Percentiles rank a stretch among this genome's conserved stretches.
Conservation (phyloP, 1,140 invertebrate species). For the Stratiolaelaps scimitus region DNA sequence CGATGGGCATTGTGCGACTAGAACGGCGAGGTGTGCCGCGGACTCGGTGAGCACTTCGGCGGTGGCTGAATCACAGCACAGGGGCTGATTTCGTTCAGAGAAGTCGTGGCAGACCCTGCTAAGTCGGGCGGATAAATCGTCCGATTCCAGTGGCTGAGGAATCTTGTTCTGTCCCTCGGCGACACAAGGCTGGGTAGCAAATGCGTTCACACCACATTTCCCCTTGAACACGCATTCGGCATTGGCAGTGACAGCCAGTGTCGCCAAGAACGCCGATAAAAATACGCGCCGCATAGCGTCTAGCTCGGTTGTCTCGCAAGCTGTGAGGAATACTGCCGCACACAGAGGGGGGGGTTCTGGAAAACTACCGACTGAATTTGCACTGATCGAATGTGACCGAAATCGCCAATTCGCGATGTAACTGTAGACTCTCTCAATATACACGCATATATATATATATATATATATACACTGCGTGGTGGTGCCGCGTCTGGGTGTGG, state of each 20-base stretch:
- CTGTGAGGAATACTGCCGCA: too few relatives aligned
- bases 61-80: conserved; percentile 57
- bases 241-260: conserved; percentile 32
- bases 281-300: neutral
- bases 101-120: conserved; percentile 31
- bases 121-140: conserved; percentile 29
- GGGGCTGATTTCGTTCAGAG: neutral
- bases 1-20: conserved; percentile 66
- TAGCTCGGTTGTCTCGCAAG: too few relatives aligned
- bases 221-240: conserved; percentile 30
- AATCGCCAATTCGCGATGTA: too few relatives aligned
- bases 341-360: too few relatives aligned
- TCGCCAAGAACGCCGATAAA: conserved; percentile 32
- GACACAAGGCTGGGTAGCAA: conserved; percentile 32
- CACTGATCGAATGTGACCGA: too few relatives aligned
- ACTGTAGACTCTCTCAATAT: too few relatives aligned
- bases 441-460: too few relatives aligned
- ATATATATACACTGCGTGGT: too few relatives aligned
- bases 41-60: conserved; percentile 50
- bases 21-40: conserved; percentile 50
- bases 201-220: conserved; percentile 31
- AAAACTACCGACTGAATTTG: too few relatives aligned
- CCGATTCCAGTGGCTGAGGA: conserved; percentile 31
- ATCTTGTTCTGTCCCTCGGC: conserved; percentile 31
- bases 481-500: too few relatives aligned